A percentile compares a stretch with the other conserved stretches of the same genome.
phyloP scores from a whole-genome alignment of 2,113 vertebrate genomes.

The Hydropotes inermis region DNA sequence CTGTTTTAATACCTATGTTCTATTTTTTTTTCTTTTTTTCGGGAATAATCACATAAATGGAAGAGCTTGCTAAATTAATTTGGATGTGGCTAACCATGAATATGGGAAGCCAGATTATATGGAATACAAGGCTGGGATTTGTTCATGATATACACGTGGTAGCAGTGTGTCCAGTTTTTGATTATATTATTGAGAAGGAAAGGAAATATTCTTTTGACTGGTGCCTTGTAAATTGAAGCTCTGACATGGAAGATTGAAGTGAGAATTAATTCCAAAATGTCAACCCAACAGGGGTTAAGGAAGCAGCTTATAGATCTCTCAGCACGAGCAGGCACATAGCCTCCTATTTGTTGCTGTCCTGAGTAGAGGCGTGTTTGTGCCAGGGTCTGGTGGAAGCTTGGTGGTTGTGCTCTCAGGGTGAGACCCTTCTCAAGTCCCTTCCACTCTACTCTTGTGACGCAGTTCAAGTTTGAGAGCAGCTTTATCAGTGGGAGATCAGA shows the following conservation, averaged over 20 bases:
- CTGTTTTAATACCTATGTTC: not conserved
- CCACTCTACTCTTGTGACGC: not conserved
- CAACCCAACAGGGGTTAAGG: not conserved
- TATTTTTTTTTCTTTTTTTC: accelerated
- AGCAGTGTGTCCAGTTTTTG: not conserved
- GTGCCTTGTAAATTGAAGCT: not conserved
- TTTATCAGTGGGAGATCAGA: not conserved
- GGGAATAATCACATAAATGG: not conserved
- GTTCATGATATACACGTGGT: not conserved
- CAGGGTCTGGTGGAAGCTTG: not conserved
- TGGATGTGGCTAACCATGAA: not conserved
- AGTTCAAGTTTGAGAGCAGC: not conserved
- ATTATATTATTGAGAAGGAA: not conserved
- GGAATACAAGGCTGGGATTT: not conserved
- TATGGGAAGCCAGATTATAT: not conserved
- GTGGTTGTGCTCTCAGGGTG: not conserved
- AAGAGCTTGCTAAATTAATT: not conserved
- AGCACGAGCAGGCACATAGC: not conserved
- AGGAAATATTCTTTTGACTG: not conserved
- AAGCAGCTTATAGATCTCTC: not conserved
- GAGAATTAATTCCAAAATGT: not conserved
- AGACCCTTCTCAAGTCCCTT: not conserved
- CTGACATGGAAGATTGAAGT: not conserved
- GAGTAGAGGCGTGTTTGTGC: not conserved
- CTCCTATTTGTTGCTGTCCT: not conserved